Percentiles rank a stretch among this genome's conserved stretches.
Evolutionary conservation across 2,888 invertebrate species (phyloP).

Genomic region (Drosophila demipolita): DNA sequence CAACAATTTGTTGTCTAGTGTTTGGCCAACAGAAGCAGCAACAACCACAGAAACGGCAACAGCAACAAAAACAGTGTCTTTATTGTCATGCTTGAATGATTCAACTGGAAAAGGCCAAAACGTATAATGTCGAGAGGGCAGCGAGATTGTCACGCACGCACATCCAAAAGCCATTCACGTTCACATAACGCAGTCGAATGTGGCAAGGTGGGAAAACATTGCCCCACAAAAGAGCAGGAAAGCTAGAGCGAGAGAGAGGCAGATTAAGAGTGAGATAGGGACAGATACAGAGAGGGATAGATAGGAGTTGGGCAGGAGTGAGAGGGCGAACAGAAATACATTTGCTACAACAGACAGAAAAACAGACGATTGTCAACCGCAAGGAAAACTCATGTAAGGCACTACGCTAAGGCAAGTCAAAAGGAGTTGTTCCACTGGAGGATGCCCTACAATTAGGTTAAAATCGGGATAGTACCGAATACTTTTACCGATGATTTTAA

Average conservation of each 20-base stretch:
- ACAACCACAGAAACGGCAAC: constrained; percentile 27
- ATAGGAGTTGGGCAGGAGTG: neutral
- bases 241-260: neutral
- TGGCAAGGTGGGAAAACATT: constrained; percentile 59
- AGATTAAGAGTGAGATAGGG: neutral
- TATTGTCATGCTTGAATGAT: constrained; percentile 79
- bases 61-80: constrained; percentile 48
- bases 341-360: constrained; percentile 26
- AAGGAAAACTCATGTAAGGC: constrained; percentile 22
- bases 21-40: constrained; percentile 66
- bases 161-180: constrained; percentile 50
- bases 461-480: neutral
- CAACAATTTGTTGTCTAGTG: constrained; percentile 80
- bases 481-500: neutral
- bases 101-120: constrained; percentile 70
- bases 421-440: neutral
- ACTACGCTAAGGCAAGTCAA: neutral
- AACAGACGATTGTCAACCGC: neutral
- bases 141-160: constrained; percentile 75
- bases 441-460: neutral
- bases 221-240: constrained; percentile 11
- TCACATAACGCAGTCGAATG: constrained; percentile 35
- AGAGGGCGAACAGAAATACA: constrained; percentile 18
- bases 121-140: constrained; percentile 34
- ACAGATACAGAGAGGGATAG: neutral